A percentile compares a stretch with the other conserved stretches of the same genome.
These are phyloP conservation scores for Lasiurus borealis DNA, from an alignment of 2,113 vertebrate species.

Conservation along the genomic window DNA sequence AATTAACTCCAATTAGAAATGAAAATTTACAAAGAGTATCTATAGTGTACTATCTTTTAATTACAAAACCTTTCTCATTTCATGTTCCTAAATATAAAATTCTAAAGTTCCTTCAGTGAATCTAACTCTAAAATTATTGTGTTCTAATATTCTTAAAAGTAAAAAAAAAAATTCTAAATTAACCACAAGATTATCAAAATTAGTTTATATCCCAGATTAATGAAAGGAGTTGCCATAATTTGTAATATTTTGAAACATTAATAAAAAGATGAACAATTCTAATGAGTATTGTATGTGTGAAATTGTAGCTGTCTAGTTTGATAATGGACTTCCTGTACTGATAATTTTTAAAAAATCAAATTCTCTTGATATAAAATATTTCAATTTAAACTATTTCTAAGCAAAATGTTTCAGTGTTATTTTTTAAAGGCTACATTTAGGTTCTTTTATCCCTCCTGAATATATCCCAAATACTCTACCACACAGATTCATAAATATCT, in stretches of 20 bases:
- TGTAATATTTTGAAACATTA: slow-evolving; percentile 15
- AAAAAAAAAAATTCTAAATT: not conserved
- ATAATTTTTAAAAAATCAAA: slow-evolving; percentile 28
- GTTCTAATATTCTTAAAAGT: slow-evolving; percentile 7
- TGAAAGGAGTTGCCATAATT: slow-evolving; percentile 2
- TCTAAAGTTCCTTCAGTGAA: not conserved
- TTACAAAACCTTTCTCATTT: slow-evolving; percentile 8
- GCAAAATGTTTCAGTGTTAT: slow-evolving; percentile 22
- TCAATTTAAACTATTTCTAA: slow-evolving; percentile 16
- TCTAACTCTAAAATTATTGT: slow-evolving; percentile 18
- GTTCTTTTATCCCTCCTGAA: slow-evolving; percentile 18
- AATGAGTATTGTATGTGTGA: not conserved
- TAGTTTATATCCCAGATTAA: slow-evolving; percentile 5
- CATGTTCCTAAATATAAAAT: slow-evolving; percentile 29
- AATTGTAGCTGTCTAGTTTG: not conserved
- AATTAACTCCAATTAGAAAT: slow-evolving; percentile 45
- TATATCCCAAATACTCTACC: not conserved
- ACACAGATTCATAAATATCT: not conserved
- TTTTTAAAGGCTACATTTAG: slow-evolving; percentile 7
- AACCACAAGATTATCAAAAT: slow-evolving; percentile 24
- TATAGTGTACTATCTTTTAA: not conserved
- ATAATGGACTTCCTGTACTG: slow-evolving; percentile 45
- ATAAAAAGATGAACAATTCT: slow-evolving; percentile 22
- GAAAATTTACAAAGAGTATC: not conserved
- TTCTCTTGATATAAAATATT: slow-evolving; percentile 16